phyloP scores from a whole-genome alignment of 2,113 vertebrate genomes.

The Riparia riparia region DNA sequence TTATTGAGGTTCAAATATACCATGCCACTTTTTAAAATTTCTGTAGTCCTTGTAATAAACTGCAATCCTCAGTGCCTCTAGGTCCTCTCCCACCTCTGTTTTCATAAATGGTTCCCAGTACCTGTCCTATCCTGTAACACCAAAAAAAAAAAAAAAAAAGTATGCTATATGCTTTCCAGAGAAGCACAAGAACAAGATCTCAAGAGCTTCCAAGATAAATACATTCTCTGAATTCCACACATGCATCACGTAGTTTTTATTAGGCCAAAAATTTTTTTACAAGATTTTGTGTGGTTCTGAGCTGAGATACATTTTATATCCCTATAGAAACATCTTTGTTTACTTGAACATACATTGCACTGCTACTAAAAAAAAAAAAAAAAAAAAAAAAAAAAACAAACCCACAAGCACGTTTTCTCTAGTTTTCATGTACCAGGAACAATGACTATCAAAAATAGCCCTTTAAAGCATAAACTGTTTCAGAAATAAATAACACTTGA shows the following conservation, averaged over 20 bases:
- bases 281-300: not conserved
- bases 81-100: not conserved
- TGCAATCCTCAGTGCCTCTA: not conserved
- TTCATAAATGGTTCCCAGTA: not conserved
- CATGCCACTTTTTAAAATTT: not conserved
- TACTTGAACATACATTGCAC: not conserved
- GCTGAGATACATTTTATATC: not conserved
- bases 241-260: not conserved
- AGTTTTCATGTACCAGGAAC: not conserved
- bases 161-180: slow-evolving; percentile 1
- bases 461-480: not conserved
- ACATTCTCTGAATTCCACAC: slow-evolving; percentile 49
- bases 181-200: not conserved
- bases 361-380: not conserved
- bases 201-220: slow-evolving; percentile 52
- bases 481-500: slow-evolving; percentile 29
- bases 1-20: not conserved
- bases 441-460: not conserved
- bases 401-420: not conserved
- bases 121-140: not conserved
- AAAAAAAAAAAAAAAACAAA: not conserved
- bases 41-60: not conserved
- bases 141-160: not conserved
- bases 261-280: not conserved
- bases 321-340: not conserved